phyloP scores from a whole-genome alignment of 2,113 vertebrate species.

The Toxotes jaculatrix region DNA sequence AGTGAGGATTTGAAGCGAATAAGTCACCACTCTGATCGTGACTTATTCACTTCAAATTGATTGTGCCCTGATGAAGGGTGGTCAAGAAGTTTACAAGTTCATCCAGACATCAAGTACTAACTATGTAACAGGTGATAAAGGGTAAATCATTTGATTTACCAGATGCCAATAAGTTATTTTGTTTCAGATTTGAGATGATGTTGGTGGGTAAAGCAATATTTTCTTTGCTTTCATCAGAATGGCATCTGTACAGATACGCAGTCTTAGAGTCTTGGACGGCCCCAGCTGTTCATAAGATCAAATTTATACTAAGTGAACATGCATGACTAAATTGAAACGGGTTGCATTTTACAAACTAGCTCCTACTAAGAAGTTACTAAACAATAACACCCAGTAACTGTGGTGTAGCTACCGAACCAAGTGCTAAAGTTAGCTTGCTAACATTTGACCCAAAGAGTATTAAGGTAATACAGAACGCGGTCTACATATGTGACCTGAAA shows the following conservation, averaged over 20 bases:
- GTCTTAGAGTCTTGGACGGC: neutral
- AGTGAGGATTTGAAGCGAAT: slow-evolving; percentile 37
- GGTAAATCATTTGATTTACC: too few relatives aligned
- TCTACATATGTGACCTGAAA: too few relatives aligned
- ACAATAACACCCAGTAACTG: too few relatives aligned
- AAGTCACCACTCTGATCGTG: neutral
- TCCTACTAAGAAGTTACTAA: neutral
- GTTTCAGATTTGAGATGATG: neutral
- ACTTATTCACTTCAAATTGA: slow-evolving; percentile 1
- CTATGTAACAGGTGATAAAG: too few relatives aligned
- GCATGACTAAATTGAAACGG: neutral
- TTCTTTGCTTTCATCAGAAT: slow-evolving; percentile 11
- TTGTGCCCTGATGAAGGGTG: neutral
- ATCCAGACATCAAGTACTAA: too few relatives aligned
- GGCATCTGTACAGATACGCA: neutral
- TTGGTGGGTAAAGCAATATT: slow-evolving; percentile 49
- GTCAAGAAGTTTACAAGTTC: neutral
- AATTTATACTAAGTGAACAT: neutral
- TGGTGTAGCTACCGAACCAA: too few relatives aligned
- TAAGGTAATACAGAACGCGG: too few relatives aligned
- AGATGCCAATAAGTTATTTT: too few relatives aligned
- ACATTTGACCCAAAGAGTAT: too few relatives aligned
- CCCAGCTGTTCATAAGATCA: neutral
- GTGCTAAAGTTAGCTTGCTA: too few relatives aligned
- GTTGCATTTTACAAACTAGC: neutral